Evolutionary conservation across 2,888 invertebrate species (phyloP).

Genomic region (Drosophila parthenogenetica): DNA sequence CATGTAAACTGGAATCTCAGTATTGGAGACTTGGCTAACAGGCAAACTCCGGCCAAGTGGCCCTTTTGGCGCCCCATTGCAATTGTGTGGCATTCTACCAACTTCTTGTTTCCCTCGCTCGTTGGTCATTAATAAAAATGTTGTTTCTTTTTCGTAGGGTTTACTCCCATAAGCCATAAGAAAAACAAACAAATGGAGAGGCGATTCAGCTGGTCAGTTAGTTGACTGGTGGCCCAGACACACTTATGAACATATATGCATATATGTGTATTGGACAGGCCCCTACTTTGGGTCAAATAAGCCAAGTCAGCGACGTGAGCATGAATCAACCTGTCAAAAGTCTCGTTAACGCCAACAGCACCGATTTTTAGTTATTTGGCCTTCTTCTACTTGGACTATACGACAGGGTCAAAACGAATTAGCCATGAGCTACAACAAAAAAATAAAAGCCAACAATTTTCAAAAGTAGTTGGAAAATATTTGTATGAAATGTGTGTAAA

Average conservation of each 20-base stretch:
- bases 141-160: slow-evolving; percentile 61
- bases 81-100: slow-evolving; percentile 68
- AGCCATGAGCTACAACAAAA: slow-evolving; percentile 51
- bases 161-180: slow-evolving; percentile 69
- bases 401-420: slow-evolving; percentile 74
- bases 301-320: slow-evolving; percentile 80
- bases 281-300: slow-evolving; percentile 75
- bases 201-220: slow-evolving; percentile 49
- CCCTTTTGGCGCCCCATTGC: slow-evolving; percentile 80
- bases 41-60: slow-evolving; percentile 53
- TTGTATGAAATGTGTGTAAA: neutral
- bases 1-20: slow-evolving; percentile 21
- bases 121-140: slow-evolving; percentile 81
- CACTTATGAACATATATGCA: slow-evolving; percentile 10
- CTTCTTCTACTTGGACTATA: slow-evolving; percentile 17
- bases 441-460: neutral
- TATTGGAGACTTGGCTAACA: neutral
- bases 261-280: slow-evolving; percentile 40
- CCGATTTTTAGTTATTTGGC: slow-evolving; percentile 63
- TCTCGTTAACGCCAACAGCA: slow-evolving; percentile 84
- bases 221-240: slow-evolving; percentile 57
- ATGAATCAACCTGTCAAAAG: slow-evolving; percentile 85
- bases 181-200: slow-evolving; percentile 74
- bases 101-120: slow-evolving; percentile 30
- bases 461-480: neutral